phyloP scores from a whole-genome alignment of 2,888 invertebrate genomes.

The Scaptomyza parva region DNA sequence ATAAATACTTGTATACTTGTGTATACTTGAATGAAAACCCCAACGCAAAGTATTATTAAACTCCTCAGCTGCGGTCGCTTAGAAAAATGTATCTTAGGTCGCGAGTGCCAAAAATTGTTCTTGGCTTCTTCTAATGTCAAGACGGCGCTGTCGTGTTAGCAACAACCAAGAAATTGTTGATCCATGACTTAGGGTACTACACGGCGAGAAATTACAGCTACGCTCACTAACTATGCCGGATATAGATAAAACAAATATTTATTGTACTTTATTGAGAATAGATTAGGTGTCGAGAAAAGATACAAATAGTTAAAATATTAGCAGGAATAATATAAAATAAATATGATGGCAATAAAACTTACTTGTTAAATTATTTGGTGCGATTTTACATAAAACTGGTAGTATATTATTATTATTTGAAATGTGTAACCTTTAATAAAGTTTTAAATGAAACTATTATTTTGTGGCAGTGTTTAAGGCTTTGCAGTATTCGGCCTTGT shows the following conservation, averaged over 20 bases:
- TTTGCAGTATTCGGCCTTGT: slow-evolving; percentile 23
- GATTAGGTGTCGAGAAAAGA: no score
- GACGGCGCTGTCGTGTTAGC: slow-evolving; percentile 51
- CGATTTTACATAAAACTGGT: no score
- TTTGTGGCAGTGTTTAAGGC: slow-evolving; percentile 42
- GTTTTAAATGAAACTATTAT: slow-evolving; percentile 8
- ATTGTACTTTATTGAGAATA: no score
- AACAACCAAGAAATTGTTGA: slow-evolving; percentile 64
- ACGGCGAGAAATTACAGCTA: slow-evolving; percentile 39
- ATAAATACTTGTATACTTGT: slow-evolving; percentile 2
- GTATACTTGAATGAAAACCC: neutral
- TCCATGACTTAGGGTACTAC: slow-evolving; percentile 34
- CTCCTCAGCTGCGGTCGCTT: slow-evolving; percentile 30
- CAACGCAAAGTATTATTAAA: slow-evolving; percentile 20
- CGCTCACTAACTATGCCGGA: neutral
- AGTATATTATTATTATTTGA: no score
- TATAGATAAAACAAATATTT: neutral
- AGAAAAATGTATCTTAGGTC: slow-evolving; percentile 46
- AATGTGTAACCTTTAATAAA: neutral
- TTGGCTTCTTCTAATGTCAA: slow-evolving; percentile 48
- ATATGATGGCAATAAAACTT: no score
- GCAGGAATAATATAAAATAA: no score
- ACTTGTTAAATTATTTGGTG: no score
- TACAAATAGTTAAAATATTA: no score
- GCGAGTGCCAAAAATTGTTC: slow-evolving; percentile 52